Evolutionary conservation across 2,888 invertebrate species (phyloP), one percentile per base, ranked within the genome.

Genomic region (Azorinus chamasolen): DNA sequence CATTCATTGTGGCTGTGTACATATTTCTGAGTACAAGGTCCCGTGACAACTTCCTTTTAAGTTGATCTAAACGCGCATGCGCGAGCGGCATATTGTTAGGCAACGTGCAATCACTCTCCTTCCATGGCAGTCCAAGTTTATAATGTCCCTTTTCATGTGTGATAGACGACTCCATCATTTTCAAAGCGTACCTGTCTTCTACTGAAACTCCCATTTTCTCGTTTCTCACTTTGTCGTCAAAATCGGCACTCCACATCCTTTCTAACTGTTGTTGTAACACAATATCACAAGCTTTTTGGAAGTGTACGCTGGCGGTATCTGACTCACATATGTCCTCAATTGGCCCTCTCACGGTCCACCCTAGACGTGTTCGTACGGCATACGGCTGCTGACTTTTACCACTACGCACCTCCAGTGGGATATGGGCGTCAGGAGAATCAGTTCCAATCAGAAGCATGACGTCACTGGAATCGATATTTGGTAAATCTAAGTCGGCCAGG

Each of bases 71-170:
- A 1, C 73, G 66, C 22, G 37, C 41, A 25, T 12, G 37, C 4
- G 61, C 73, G 25, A 54, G 45, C 18, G 37, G 1, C n/a, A 57
- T 46, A 27, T 64, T 64, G 43, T 58, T 71, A 43, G 64, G 71
- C 12, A 64, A 27, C n/a, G 12, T 12, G 25, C 24, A 48, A 20
- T 27, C 16, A 10, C 57, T 25, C 3, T 63, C 32, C 1, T 58
- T 54, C 73, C 62, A 74, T 5, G 73, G 66, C n/a, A 74, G 50
- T 41, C 50, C 61, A 14, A 74, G 20, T 43, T 51, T 51, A 59
- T 66, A 62, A 41, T 74, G 73, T 16, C 50, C 45, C 22, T 57
- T n/a, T n/a, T n/a, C n/a, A n/a, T n/a, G n/a, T n/a, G n/a, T n/a
- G n/a, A n/a, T n/a, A n/a, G n/a, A n/a, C n/a, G n/a, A n/a, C n/a